Base-by-base conservation (phyloP, 2,113 vertebrate genomes). In the Leucopsar rothschildi region DNA sequence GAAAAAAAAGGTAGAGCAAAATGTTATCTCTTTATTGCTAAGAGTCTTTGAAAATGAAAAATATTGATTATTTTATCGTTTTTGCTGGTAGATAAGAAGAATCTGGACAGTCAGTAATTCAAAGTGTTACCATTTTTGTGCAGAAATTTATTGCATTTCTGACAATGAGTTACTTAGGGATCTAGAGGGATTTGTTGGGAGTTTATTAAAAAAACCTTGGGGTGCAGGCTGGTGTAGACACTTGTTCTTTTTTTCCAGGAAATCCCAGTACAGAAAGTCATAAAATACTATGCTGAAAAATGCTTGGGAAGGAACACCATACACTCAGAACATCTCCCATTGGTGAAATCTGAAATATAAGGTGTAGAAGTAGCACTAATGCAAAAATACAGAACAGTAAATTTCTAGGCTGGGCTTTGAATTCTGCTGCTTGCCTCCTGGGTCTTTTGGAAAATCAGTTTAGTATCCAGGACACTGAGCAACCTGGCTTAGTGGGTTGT, bases 11-110 rank as follows among this genome's bases (percentile, higher is more conserved):
- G 4, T 13, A 40, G 49, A 90, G 24, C 5, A 86, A 75, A 90
- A 86, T 57, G 7, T 90, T 96, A 81, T 93, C 68, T 88, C 56
- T 82, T 82, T 92, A 88, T 94, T 96, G 79, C 64, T 85, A 93
- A 96, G 92, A 39, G 42, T 93, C 71, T 71, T 86, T 94, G 86
- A 86, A 95, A 97, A 97, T 88, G 90, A 92, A 84, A 95, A 85
- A 8, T 94, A 95, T 95, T 97, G 93, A 97, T 97, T 95, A 87
- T 95, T 97, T 97, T 97, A 96, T 96, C 75, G 90, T 69, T 96
- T 97, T 84, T 96, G 65, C 55, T 92, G 82, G 57, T 83, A 96
- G 92, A 88, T 96, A 96, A 96, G 77, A 96, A 91, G 87, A 95
- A 89, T 72, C 31, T 79, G 17, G 85, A 72, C 78, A 94, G 86